Evolutionary conservation across 1,140 invertebrate species (phyloP).

Genomic region (Drosophila mayri): DNA sequence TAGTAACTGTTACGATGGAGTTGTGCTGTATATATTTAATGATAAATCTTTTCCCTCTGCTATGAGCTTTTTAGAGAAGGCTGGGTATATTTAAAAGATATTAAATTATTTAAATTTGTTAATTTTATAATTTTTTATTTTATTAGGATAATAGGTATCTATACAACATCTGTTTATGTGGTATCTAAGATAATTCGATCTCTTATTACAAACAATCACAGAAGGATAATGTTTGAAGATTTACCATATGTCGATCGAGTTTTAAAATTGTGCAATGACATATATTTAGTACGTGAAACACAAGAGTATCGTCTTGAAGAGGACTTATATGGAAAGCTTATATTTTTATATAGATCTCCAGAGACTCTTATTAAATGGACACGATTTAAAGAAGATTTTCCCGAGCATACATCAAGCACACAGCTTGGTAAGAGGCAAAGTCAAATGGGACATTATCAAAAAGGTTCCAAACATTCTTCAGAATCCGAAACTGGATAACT

Average conservation of each 20-base stretch:
- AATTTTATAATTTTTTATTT: too few species aligned
- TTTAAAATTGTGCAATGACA: constrained; percentile 96
- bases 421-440: constrained; percentile 2
- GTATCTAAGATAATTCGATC: constrained; percentile 93
- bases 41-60: constrained; percentile 96
- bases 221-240: constrained; percentile 98
- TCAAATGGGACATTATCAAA: background rate
- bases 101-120: too few species aligned
- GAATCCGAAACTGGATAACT: background rate
- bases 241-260: constrained; percentile 97
- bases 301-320: constrained; percentile 97
- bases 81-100: constrained; percentile 89
- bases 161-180: constrained; percentile 97
- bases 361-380: constrained; percentile 99
- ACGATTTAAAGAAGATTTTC: constrained; percentile 59
- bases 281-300: constrained; percentile 98
- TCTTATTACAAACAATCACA: constrained; percentile 91
- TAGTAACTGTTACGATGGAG: constrained; percentile 87
- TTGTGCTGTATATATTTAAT: constrained; percentile 95
- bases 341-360: constrained; percentile 98
- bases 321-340: constrained; percentile 98
- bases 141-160: constrained; percentile 96
- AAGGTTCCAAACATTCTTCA: background rate
- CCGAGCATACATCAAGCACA: constrained; percentile 10
- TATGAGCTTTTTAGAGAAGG: constrained; percentile 95